These are phyloP conservation scores for Philereme vetulata DNA, from an alignment of 2,888 invertebrate species.

Conservation along the genomic window DNA sequence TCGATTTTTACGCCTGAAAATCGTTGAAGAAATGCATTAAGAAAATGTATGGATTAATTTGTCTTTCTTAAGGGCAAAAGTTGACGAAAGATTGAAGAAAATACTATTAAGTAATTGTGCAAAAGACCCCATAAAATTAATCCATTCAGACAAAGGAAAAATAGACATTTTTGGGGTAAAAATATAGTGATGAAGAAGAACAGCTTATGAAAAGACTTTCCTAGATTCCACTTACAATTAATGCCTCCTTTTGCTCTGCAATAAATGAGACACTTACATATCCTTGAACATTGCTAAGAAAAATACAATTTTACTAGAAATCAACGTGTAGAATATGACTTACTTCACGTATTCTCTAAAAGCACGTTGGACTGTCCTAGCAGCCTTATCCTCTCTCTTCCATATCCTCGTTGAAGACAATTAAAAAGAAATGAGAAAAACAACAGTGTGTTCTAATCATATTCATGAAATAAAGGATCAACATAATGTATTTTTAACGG, in stretches of 20 bases:
- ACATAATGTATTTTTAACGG: too few species aligned
- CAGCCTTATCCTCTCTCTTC: conserved; percentile 98
- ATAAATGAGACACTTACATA: conserved; percentile 31
- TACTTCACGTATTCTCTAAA: conserved; percentile 92
- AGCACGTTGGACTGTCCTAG: conserved; percentile 92
- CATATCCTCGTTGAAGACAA: conserved; percentile 97
- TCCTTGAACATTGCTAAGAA: conserved; percentile 26
- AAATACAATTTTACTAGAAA: conserved; percentile 14
- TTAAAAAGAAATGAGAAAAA: too few species aligned
- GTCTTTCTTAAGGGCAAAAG: too few species aligned
- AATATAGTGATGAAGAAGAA: conserved; percentile 29
- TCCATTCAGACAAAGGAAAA: conserved; percentile 22
- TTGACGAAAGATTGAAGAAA: too few species aligned
- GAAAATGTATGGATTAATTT: too few species aligned
- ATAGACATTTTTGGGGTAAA: conserved; percentile 26
- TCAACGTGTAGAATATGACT: conserved; percentile 44
- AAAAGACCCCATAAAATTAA: conserved; percentile 25
- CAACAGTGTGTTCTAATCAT: too few species aligned
- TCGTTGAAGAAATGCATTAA: neutral
- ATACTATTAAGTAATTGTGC: conserved; percentile 19
- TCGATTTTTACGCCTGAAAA: conserved; percentile 72
- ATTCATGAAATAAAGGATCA: too few species aligned
- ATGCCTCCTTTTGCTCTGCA: conserved; percentile 32
- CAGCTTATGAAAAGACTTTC: conserved; percentile 25
- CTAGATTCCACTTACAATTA: conserved; percentile 29